Conservation (phyloP, 2,113 vertebrate species). For the Nesogale talazaci region DNA sequence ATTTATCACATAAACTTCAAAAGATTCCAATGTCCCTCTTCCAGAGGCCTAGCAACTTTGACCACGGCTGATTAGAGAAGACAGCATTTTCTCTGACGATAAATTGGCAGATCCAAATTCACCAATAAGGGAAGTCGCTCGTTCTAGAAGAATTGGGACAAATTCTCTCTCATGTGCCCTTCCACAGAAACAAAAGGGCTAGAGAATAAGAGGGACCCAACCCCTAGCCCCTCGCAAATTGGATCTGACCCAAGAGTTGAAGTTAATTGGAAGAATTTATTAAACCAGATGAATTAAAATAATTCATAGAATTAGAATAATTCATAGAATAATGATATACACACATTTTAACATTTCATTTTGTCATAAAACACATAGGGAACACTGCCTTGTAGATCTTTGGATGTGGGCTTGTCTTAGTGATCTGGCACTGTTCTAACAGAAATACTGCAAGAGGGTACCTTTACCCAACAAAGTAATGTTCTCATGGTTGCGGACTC, state of each 20-base stretch:
- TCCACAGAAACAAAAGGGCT: not conserved
- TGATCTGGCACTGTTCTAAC: not conserved
- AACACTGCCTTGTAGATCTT: not conserved
- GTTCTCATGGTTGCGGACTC: not conserved
- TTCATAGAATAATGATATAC: not conserved
- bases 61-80: not conserved
- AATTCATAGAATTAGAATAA: too few species aligned
- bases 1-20: not conserved
- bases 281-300: conserved; percentile 10
- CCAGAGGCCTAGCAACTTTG: not conserved
- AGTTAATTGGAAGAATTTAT: not conserved
- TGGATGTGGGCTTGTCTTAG: not conserved
- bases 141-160: not conserved
- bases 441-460: not conserved
- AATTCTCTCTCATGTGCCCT: not conserved
- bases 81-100: not conserved
- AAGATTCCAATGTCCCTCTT: not conserved
- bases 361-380: not conserved
- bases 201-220: not conserved
- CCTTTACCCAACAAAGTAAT: not conserved
- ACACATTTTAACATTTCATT: conserved; percentile 3
- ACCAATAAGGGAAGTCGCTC: not conserved
- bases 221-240: not conserved
- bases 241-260: not conserved
- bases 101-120: not conserved